Percentiles rank a stretch among this genome's conserved stretches.
Evolutionary conservation across 1,140 invertebrate species (phyloP).

Genomic region (Cyclargus thomasi): DNA sequence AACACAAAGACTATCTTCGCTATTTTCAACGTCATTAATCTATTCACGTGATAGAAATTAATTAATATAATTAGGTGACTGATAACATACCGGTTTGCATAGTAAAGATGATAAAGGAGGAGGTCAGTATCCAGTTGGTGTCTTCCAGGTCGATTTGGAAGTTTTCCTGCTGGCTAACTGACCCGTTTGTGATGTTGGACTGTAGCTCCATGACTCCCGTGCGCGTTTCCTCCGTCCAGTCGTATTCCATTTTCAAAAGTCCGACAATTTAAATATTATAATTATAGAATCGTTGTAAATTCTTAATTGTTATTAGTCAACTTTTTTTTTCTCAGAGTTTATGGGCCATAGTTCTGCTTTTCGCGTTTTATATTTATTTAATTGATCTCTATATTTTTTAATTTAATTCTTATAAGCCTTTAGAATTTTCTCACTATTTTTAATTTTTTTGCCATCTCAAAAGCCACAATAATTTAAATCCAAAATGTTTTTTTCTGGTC

Average conservation of each 20-base stretch:
- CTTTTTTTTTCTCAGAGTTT: too few relatives aligned
- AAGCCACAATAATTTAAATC: too few relatives aligned
- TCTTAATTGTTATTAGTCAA: too few relatives aligned
- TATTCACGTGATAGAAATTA: neutral
- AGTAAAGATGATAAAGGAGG: constrained; percentile 5
- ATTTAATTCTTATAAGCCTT: too few relatives aligned
- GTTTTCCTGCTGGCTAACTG: neutral
- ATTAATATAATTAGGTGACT: neutral
- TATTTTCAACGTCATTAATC: neutral
- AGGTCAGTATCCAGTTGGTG: constrained; percentile 7
- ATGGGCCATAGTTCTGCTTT: too few relatives aligned
- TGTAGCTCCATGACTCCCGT: neutral
- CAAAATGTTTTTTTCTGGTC: too few relatives aligned
- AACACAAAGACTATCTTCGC: neutral
- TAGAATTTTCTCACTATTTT: too few relatives aligned
- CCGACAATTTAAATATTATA: too few relatives aligned
- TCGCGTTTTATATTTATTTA: too few relatives aligned
- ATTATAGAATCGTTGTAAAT: too few relatives aligned
- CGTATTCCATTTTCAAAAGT: neutral
- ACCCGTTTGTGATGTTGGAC: neutral
- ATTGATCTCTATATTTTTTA: too few relatives aligned
- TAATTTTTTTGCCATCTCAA: too few relatives aligned
- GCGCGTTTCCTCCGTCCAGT: neutral
- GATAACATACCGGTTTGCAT: constrained; percentile 6
- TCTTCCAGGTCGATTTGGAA: constrained; percentile 10